These are phyloP conservation scores for Epinephelus fuscoguttatus DNA, from an alignment of 2,113 vertebrate species.

Conservation along the genomic window DNA sequence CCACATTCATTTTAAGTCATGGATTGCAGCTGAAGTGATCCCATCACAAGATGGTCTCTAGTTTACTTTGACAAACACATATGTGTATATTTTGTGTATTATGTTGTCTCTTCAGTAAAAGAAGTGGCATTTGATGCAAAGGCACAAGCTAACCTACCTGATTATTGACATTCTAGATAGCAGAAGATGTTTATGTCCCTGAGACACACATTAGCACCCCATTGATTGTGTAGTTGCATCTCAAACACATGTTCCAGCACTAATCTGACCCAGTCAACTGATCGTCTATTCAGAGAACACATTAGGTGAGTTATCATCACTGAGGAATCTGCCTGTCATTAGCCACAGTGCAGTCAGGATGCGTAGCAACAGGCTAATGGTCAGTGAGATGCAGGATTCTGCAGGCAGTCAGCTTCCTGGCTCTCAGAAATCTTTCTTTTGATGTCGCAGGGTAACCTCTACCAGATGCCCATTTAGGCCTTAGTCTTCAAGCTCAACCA, in stretches of 20 bases:
- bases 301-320: constrained; percentile 60
- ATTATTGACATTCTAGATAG: constrained; percentile 44
- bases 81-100: too few species aligned
- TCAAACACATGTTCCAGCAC: constrained; percentile 45
- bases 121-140: background rate
- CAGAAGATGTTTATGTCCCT: constrained; percentile 23
- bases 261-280: constrained; percentile 60
- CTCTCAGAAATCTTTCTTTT: constrained; percentile 69
- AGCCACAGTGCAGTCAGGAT: constrained; percentile 58
- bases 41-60: too few species aligned
- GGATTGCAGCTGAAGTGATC: too few species aligned
- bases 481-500: constrained; percentile 31
- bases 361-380: constrained; percentile 44
- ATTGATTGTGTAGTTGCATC: constrained; percentile 61
- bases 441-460: constrained; percentile 77
- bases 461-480: constrained; percentile 73
- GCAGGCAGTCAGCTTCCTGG: constrained; percentile 46
- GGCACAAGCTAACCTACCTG: constrained; percentile 20
- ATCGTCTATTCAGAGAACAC: constrained; percentile 65
- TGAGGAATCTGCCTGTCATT: constrained; percentile 71
- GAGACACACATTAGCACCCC: constrained; percentile 52
- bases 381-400: constrained; percentile 53
- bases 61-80: too few species aligned
- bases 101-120: background rate
- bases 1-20: too few species aligned